Evolutionary conservation across 2,888 invertebrate genomes (phyloP).

Genomic region (Eueremaeus valkanovi): DNA sequence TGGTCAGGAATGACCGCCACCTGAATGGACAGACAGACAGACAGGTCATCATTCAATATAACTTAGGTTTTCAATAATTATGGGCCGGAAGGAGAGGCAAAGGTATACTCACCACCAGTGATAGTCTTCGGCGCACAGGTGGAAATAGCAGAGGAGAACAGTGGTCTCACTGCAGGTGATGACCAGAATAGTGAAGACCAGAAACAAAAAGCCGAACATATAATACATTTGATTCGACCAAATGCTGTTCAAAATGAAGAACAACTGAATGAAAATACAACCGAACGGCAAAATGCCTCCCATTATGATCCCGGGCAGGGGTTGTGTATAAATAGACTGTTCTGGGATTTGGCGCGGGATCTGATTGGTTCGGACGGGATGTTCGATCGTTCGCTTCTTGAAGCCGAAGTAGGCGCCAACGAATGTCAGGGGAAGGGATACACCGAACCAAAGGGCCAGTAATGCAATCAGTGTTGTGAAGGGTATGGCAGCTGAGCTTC

Average conservation of each 20-base stretch:
- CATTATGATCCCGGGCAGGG: slow-evolving; percentile 93
- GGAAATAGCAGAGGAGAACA: slow-evolving; percentile 95
- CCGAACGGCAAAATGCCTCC: slow-evolving; percentile 98
- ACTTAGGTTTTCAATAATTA: too few relatives aligned
- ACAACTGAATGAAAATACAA: slow-evolving; percentile 96
- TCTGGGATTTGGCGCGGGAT: slow-evolving; percentile 98
- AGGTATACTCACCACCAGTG: slow-evolving; percentile 72
- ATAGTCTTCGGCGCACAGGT: slow-evolving; percentile 99
- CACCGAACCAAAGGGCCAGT: slow-evolving; percentile 92
- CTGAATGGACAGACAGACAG: too few relatives aligned
- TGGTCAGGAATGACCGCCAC: slow-evolving; percentile 95
- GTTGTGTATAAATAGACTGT: slow-evolving; percentile 90
- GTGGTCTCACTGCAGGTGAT: slow-evolving; percentile 99
- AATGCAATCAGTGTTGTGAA: slow-evolving; percentile 93
- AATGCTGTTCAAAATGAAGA: slow-evolving; percentile 96
- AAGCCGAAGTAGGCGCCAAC: slow-evolving; percentile 98
- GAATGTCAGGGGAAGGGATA: slow-evolving; percentile 97
- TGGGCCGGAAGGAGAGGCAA: too few relatives aligned
- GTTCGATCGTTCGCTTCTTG: slow-evolving; percentile 90
- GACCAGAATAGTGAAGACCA: slow-evolving; percentile 93
- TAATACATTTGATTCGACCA: slow-evolving; percentile 98
- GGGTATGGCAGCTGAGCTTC: slow-evolving; percentile 93
- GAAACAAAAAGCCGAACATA: slow-evolving; percentile 98
- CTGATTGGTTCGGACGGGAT: slow-evolving; percentile 97
- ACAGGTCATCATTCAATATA: too few relatives aligned